A percentile compares a stretch with the other conserved stretches of the same genome.
phyloP scores from a whole-genome alignment of 1,140 invertebrate species.

The Drosophila paulistorum region DNA sequence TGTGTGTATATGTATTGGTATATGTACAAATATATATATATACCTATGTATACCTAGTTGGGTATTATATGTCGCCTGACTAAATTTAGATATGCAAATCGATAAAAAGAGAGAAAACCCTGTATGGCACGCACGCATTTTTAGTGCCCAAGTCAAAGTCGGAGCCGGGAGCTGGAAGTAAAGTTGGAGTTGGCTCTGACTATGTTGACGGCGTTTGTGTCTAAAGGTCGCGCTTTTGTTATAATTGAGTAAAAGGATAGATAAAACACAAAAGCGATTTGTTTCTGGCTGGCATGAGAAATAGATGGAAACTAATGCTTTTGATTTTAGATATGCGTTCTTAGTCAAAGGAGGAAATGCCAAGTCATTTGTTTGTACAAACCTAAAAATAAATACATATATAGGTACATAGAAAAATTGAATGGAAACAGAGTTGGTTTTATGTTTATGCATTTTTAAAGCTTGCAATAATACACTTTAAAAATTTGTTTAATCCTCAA shows the following conservation, averaged over 20 bases:
- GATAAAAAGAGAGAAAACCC: slow-evolving; percentile 57
- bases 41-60: slow-evolving; percentile 25
- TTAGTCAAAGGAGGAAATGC: slow-evolving; percentile 31
- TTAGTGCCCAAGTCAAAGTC: slow-evolving; percentile 50
- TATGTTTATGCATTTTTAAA: too few relatives aligned
- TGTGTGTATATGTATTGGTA: slow-evolving; percentile 23
- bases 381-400: background rate
- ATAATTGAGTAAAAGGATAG: slow-evolving; percentile 47
- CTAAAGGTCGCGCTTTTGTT: slow-evolving; percentile 57
- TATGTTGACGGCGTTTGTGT: slow-evolving; percentile 22
- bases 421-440: too few relatives aligned
- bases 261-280: slow-evolving; percentile 34
- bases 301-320: slow-evolving; percentile 28
- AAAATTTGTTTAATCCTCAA: background rate
- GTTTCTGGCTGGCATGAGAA: slow-evolving; percentile 27
- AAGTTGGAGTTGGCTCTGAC: slow-evolving; percentile 17
- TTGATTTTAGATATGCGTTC: slow-evolving; percentile 35
- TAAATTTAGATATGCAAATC: slow-evolving; percentile 75
- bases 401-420: too few relatives aligned
- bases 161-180: slow-evolving; percentile 12
- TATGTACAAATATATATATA: background rate
- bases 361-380: slow-evolving; percentile 39
- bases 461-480: background rate
- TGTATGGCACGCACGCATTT: slow-evolving; percentile 66
- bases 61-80: slow-evolving; percentile 62